Evolutionary conservation across 2,888 invertebrate species (phyloP).

Genomic region (Drymonia ruficornis): DNA sequence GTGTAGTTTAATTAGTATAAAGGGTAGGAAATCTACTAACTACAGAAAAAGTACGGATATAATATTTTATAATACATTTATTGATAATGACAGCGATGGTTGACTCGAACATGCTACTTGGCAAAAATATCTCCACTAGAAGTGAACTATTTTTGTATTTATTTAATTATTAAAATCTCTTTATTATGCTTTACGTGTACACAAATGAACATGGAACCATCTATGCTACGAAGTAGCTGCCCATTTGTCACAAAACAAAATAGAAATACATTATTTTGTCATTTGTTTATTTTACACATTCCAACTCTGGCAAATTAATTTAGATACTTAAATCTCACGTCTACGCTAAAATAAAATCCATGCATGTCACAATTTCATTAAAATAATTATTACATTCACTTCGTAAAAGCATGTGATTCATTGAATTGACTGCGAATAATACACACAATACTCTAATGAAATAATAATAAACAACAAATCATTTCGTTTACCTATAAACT

Average conservation of each 20-base stretch:
- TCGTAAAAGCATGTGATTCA: constrained; percentile 70
- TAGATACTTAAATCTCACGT: constrained; percentile 42
- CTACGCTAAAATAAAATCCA: constrained; percentile 65
- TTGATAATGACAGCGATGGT: constrained; percentile 84
- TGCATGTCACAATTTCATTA: constrained; percentile 54
- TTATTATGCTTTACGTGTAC: constrained; percentile 76
- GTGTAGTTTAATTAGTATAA: no score
- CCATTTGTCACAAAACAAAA: constrained; percentile 72
- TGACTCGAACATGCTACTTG: constrained; percentile 83
- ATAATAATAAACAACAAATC: constrained; percentile 72
- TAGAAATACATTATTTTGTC: constrained; percentile 66
- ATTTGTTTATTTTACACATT: constrained; percentile 66
- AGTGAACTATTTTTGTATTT: constrained; percentile 79
- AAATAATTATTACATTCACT: constrained; percentile 58
- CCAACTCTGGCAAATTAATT: constrained; percentile 71
- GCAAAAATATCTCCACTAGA: constrained; percentile 84
- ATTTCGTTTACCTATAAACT: constrained; percentile 79
- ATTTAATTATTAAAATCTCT: constrained; percentile 83
- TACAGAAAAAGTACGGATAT: constrained; percentile 50
- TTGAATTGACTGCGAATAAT: constrained; percentile 80
- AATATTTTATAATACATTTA: constrained; percentile 81
- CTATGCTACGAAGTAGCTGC: constrained; percentile 77
- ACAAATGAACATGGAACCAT: constrained; percentile 73
- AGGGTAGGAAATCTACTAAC: constrained; percentile 19
- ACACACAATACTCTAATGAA: constrained; percentile 64